A percentile compares a stretch with the other conserved stretches of the same genome.
Conservation (phyloP, 2,797 vertebrate genomes). For the Diplodus puntazzo region DNA sequence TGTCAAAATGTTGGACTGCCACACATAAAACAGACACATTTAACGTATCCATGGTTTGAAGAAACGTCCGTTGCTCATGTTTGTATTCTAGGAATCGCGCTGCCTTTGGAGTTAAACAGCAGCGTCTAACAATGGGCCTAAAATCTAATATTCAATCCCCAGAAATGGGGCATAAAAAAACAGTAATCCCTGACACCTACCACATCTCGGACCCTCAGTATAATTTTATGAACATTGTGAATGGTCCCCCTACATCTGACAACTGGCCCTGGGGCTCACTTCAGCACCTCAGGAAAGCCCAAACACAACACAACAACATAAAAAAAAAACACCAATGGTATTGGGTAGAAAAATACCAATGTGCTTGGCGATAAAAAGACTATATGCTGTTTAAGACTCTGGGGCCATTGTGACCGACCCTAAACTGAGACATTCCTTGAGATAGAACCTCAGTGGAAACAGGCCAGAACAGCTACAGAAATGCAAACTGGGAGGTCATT, state of each 20-base stretch:
- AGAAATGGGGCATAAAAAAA: conserved; percentile 9
- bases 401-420: conserved; percentile 11
- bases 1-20: no score
- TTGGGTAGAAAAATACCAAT: background rate
- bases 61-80: no score
- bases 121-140: background rate
- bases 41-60: no score
- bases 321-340: conserved; percentile 4
- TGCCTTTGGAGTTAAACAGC: background rate
- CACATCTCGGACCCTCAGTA: conserved; percentile 8
- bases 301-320: background rate
- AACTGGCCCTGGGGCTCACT: conserved; percentile 5
- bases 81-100: no score
- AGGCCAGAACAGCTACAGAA: conserved; percentile 18
- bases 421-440: conserved; percentile 39
- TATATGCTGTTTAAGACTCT: background rate
- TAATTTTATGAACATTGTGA: conserved; percentile 8
- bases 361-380: conserved; percentile 12
- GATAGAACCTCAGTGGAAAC: conserved; percentile 25
- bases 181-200: background rate
- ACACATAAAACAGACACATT: no score
- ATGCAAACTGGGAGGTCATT: conserved; percentile 15
- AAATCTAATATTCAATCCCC: background rate
- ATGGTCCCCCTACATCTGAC: conserved; percentile 24
- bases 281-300: conserved; percentile 15